These are phyloP conservation scores for Bergia sp. DNA, from an alignment of 92 coral and sea anemone species.

Conservation along the genomic window DNA sequence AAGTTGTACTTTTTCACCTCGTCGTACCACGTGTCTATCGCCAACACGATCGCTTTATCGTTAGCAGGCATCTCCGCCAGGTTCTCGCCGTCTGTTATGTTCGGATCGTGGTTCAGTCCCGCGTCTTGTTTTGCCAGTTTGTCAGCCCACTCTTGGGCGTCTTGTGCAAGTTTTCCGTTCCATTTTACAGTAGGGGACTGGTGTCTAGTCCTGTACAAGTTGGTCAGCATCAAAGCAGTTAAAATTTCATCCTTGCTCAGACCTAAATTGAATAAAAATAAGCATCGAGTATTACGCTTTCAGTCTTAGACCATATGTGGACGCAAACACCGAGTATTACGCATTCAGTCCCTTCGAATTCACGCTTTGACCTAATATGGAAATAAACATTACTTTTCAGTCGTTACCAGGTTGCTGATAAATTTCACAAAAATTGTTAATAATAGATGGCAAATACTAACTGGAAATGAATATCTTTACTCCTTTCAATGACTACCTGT, in stretches of 20 bases:
- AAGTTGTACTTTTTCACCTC: slow-evolving; percentile 62
- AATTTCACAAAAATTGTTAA: too few species aligned
- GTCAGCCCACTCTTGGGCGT: slow-evolving; percentile 79
- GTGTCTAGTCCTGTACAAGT: slow-evolving; percentile 72
- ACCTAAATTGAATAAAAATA: neutral
- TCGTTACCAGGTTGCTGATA: too few species aligned
- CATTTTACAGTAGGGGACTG: slow-evolving; percentile 53
- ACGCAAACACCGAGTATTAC: too few species aligned
- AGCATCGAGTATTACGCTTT: too few species aligned
- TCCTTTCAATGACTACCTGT: too few species aligned
- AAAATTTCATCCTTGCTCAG: neutral
- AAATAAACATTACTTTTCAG: too few species aligned
- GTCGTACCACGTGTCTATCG: slow-evolving; percentile 80
- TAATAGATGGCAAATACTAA: too few species aligned
- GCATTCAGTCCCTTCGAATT: too few species aligned
- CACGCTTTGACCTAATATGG: too few species aligned
- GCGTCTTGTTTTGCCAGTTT: slow-evolving; percentile 56
- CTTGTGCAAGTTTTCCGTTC: slow-evolving; percentile 54
- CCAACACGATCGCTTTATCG: slow-evolving; percentile 58
- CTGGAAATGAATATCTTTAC: too few species aligned
- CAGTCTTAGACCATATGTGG: too few species aligned
- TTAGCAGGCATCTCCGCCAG: slow-evolving; percentile 64
- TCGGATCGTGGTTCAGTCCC: slow-evolving; percentile 57
- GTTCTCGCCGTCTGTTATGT: slow-evolving; percentile 72
- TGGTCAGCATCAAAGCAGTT: slow-evolving; percentile 63